Evolutionary conservation across 2,113 vertebrate species (phyloP), one percentile per base, ranked within the genome.

Genomic region (Psephotus haematonotus): DNA sequence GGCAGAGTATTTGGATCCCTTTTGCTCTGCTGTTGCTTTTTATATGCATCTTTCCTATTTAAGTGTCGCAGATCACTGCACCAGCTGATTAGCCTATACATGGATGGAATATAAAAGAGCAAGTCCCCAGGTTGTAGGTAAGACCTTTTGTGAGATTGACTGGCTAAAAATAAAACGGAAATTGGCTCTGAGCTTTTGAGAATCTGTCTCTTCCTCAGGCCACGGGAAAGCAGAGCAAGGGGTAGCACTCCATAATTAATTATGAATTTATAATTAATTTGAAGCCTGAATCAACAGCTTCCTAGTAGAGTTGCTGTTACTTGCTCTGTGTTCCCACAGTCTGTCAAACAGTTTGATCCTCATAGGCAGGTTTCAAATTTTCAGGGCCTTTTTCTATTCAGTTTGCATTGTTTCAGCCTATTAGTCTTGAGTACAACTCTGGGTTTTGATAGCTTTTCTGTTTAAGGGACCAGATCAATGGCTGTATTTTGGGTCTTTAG

Each of bases 91-190:
- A 96, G 91, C 63, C 91, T 94, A 63, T 72, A 94, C 93, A 94
- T 79, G 95, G 67, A 69, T 69, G 41, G 96, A 95, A 96, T 96
- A 95, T 81, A 89, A 92, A 95, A 95, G 63, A 87, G 94, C 76
- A 88, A 92, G 80, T 93, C 91, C 78, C 68, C 75, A 81, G 75
- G 78, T 94, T 93, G 91, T 60, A 95, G 90, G 95, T 97, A 96
- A 97, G 90, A 95, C 93, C 95, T 97, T 97, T 97, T 83, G 75
- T 94, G 91, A 95, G 83, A 96, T 13, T 97, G 96, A 97, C 96
- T 98, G 97, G 95, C 96, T 97, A 96, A 97, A 96, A 92, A 97
- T 96, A 92, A 93, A 95, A 92, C 50, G 44, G 88, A 97, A 97
- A 98, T 97, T 77, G 91, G 49, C 90, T 97, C 88, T 90, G 88